A percentile compares a stretch with the other conserved stretches of the same genome.
These are phyloP conservation scores for Amblyjoppa fuscipennis DNA, from an alignment of 2,888 invertebrate genomes.

Conservation along the genomic window DNA sequence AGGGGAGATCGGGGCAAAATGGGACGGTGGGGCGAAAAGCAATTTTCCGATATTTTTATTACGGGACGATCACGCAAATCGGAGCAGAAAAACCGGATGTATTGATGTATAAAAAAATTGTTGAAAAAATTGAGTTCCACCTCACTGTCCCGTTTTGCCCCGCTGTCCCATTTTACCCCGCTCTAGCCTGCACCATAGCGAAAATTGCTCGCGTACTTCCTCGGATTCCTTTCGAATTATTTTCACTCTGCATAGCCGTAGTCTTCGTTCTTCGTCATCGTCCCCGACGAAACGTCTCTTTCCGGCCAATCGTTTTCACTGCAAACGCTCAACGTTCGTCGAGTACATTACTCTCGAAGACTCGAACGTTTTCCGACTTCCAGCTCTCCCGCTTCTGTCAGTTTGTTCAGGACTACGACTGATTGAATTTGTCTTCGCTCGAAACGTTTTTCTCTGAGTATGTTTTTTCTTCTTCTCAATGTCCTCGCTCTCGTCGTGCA, in stretches of 20 bases:
- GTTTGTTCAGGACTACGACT: constrained; percentile 65
- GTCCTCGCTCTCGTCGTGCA: neutral
- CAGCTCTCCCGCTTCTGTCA: constrained; percentile 54
- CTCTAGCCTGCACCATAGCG: neutral
- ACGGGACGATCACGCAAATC: too few species aligned
- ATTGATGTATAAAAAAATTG: too few species aligned
- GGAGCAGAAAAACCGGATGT: too few species aligned
- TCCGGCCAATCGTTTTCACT: constrained; percentile 51
- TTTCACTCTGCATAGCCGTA: constrained; percentile 39
- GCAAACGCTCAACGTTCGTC: constrained; percentile 34
- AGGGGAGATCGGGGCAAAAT: too few species aligned
- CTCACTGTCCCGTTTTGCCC: too few species aligned
- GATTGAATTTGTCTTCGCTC: constrained; percentile 68
- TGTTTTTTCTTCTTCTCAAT: constrained; percentile 14
- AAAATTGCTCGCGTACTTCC: constrained; percentile 48
- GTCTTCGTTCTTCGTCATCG: neutral
- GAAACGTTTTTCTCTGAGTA: constrained; percentile 39
- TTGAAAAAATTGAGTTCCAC: too few species aligned
- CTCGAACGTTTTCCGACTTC: constrained; percentile 60
- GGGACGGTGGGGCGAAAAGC: too few species aligned
- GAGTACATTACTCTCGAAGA: constrained; percentile 37
- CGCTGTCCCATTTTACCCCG: too few species aligned
- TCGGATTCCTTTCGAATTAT: constrained; percentile 54
- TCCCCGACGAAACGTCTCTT: constrained; percentile 45
- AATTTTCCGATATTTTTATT: too few species aligned